A percentile compares a stretch with the other conserved stretches of the same genome.
These are phyloP conservation scores for Agelastica alni DNA, from an alignment of 2,888 invertebrate species.

Conservation along the genomic window DNA sequence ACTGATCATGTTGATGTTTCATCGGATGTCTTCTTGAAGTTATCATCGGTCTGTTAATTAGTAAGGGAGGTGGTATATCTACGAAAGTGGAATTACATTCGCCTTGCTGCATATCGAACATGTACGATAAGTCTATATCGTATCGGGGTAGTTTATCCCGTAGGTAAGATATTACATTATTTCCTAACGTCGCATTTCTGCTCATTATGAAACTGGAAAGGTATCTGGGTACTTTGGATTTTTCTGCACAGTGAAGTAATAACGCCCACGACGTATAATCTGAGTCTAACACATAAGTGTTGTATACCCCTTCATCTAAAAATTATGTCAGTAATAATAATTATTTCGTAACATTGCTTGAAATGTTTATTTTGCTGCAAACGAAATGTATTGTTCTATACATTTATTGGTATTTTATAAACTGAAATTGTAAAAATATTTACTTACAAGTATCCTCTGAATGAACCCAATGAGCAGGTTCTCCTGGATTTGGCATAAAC, in stretches of 20 bases:
- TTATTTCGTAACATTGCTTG: no score
- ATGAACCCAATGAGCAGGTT: conserved; percentile 86
- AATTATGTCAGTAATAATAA: no score
- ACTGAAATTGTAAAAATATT: neutral
- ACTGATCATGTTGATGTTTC: conserved; percentile 52
- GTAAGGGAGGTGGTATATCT: conserved; percentile 48
- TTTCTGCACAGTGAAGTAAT: conserved; percentile 84
- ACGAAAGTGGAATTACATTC: conserved; percentile 62
- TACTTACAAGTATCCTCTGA: conserved; percentile 80
- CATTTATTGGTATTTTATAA: no score
- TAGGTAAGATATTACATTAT: conserved; percentile 76
- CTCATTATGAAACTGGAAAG: conserved; percentile 83
- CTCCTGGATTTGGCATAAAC: conserved; percentile 72
- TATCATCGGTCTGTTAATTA: conserved; percentile 42
- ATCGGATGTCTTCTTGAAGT: conserved; percentile 56
- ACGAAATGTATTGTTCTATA: no score
- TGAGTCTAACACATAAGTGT: conserved; percentile 83
- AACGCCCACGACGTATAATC: conserved; percentile 84
- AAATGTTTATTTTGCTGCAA: conserved; percentile 8
- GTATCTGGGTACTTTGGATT: conserved; percentile 76
- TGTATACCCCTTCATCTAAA: conserved; percentile 85
- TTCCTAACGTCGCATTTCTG: conserved; percentile 62
- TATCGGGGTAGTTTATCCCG: conserved; percentile 78
- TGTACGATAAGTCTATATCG: conserved; percentile 82
- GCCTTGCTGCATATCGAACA: conserved; percentile 80